Evolutionary conservation across 2,888 invertebrate species (phyloP), one percentile per base, ranked within the genome.

Genomic region (Noctua janthe): DNA sequence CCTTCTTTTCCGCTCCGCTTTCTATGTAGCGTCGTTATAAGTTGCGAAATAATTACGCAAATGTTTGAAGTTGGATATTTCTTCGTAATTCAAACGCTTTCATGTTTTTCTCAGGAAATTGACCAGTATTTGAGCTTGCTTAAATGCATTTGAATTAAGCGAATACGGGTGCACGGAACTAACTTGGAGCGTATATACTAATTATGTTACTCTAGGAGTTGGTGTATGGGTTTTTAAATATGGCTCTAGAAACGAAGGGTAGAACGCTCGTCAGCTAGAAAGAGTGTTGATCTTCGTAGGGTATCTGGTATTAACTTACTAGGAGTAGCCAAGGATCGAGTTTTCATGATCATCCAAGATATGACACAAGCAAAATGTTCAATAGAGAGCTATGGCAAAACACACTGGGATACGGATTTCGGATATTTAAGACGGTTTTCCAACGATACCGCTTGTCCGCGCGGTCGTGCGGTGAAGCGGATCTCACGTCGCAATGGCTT

Each of bases 11-110:
- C 71, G 51, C 56, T 64, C 49, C 67, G 47, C 69, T 69, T 0
- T 2, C 43, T 5, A 13, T 59, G 23, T 15, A 49, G 54, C 83
- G 6, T 20, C 11, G 13, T 13, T 20, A 1, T 17, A 51, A 69
- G 13, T 70, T 17, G 11, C 10, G n/a, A 75, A 75, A 81, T 85
- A 85, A 83, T 81, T 81, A 72, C 35, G 69, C 20, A 70, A 85
- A 83, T 66, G 29, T 72, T 72, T 10, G 6, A 76, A 83, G 69
- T 81, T 69, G 11, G 39, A 85, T 70, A 75, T 69, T 83, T 81
- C 81, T 81, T 81, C 23, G 51, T 70, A 70, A 69, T 72, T 56
- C 69, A 62, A 80, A 43, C 43, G 72, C n/a, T 85, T 56, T 69
- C 54, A 72, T 56, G 49, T 81, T 85, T 80, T 85, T 43, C 35